A percentile compares a stretch with the other conserved stretches of the same genome.
These are phyloP conservation scores for Hybognathus amarus DNA, from an alignment of 2,797 vertebrate genomes.

Conservation along the genomic window DNA sequence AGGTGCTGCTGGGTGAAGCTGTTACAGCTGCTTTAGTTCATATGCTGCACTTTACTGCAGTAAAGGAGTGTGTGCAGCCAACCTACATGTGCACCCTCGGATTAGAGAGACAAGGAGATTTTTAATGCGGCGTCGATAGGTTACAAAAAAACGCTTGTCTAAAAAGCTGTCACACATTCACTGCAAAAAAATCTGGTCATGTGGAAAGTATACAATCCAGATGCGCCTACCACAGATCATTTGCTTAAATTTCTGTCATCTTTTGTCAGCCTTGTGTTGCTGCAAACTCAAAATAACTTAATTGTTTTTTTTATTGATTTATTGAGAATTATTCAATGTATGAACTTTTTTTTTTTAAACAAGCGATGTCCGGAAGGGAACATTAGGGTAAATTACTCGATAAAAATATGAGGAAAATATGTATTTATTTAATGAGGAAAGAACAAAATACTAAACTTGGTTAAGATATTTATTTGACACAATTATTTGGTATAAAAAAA, in stretches of 20 bases:
- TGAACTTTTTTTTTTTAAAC: not conserved
- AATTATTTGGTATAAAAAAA: no score
- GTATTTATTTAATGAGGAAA: not conserved
- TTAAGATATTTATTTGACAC: no score
- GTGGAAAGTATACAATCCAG: not conserved
- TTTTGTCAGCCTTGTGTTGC: not conserved
- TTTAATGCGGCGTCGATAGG: not conserved
- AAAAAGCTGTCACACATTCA: not conserved
- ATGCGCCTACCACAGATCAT: not conserved
- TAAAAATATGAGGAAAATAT: not conserved
- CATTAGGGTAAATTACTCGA: not conserved
- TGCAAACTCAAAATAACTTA: not conserved
- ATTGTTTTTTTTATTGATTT: not conserved
- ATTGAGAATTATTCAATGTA: not conserved
- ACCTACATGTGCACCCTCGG: not conserved
- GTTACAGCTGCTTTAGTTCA: conserved; percentile 41
- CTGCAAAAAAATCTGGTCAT: not conserved
- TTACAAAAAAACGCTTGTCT: not conserved
- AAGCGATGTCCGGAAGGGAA: not conserved
- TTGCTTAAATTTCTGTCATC: not conserved
- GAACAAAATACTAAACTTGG: no score
- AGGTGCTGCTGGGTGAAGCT: conserved; percentile 38
- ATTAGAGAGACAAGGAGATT: not conserved
- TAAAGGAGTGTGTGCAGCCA: not conserved
- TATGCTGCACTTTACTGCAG: conserved; percentile 19